Conservation (phyloP, 2,888 invertebrate genomes). For the Scaptomyza caliginosa region DNA sequence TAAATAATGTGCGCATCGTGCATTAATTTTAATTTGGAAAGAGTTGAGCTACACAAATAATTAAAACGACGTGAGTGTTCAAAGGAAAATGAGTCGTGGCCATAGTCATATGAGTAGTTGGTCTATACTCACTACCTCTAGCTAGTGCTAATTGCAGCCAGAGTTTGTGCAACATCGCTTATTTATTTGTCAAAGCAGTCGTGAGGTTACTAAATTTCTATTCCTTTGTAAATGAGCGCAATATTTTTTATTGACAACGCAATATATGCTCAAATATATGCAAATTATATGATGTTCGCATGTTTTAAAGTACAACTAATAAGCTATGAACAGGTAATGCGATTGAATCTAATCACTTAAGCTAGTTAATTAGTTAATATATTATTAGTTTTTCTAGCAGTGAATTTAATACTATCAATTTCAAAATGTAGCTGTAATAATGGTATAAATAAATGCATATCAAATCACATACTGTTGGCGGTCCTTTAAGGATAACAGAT, state of each 20-base stretch:
- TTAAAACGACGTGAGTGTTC: constrained; percentile 35
- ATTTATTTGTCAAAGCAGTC: constrained; percentile 30
- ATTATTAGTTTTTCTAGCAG: not conserved
- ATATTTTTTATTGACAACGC: constrained; percentile 59
- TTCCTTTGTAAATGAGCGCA: constrained; percentile 49
- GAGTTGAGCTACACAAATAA: constrained; percentile 15
- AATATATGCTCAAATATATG: constrained; percentile 54
- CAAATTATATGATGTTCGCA: not conserved
- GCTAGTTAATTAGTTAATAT: no score
- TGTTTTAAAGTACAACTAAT: no score
- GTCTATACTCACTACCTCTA: not conserved
- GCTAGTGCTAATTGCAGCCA: constrained; percentile 1
- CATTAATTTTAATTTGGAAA: constrained; percentile 64
- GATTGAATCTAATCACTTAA: no score
- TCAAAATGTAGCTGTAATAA: no score
- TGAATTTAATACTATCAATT: not conserved
- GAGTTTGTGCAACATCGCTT: constrained; percentile 18
- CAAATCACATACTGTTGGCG: no score
- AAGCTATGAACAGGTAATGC: no score
- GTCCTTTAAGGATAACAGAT: not conserved
- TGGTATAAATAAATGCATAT: no score
- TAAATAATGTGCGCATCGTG: constrained; percentile 57
- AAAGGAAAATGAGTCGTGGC: constrained; percentile 30
- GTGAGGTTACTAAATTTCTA: constrained; percentile 32
- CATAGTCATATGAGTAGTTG: constrained; percentile 34